Evolutionary conservation across 2,888 invertebrate genomes (phyloP).

Genomic region (Epiblema foenella): DNA sequence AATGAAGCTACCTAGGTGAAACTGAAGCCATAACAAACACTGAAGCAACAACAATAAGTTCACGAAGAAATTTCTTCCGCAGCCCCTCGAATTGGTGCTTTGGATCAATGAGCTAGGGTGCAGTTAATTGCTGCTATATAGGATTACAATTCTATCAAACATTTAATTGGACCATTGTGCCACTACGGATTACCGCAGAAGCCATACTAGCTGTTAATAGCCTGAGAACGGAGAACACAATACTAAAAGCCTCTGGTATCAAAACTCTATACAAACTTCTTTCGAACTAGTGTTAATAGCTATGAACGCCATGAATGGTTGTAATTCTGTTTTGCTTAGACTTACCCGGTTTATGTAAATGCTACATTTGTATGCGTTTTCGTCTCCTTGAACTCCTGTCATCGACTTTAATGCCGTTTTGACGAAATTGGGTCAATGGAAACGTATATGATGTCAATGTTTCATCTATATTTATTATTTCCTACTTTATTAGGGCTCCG

Average conservation of each 20-base stretch:
- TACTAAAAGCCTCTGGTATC: conserved; percentile 35
- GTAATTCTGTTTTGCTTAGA: neutral
- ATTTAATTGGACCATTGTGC: conserved; percentile 38
- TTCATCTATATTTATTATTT: too few relatives aligned
- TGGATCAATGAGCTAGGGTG: conserved; percentile 28
- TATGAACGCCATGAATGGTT: neutral
- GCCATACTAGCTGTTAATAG: conserved; percentile 42
- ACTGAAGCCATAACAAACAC: neutral
- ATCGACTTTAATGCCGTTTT: too few relatives aligned
- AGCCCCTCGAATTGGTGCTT: conserved; percentile 12
- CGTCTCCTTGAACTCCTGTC: neutral
- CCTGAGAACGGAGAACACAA: conserved; percentile 33
- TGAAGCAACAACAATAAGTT: conserved; percentile 6
- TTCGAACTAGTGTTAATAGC: conserved; percentile 10
- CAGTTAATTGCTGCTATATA: conserved; percentile 30
- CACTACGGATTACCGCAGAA: conserved; percentile 39
- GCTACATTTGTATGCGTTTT: neutral
- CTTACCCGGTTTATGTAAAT: neutral
- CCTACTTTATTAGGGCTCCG: too few relatives aligned
- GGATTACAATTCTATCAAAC: conserved; percentile 32
- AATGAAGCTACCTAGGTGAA: neutral
- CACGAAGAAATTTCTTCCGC: conserved; percentile 9
- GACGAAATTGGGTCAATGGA: too few relatives aligned
- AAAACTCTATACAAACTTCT: conserved; percentile 21
- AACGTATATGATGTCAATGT: too few relatives aligned